phyloP scores from a whole-genome alignment of 1,140 invertebrate species.

The Pararge aegeria region DNA sequence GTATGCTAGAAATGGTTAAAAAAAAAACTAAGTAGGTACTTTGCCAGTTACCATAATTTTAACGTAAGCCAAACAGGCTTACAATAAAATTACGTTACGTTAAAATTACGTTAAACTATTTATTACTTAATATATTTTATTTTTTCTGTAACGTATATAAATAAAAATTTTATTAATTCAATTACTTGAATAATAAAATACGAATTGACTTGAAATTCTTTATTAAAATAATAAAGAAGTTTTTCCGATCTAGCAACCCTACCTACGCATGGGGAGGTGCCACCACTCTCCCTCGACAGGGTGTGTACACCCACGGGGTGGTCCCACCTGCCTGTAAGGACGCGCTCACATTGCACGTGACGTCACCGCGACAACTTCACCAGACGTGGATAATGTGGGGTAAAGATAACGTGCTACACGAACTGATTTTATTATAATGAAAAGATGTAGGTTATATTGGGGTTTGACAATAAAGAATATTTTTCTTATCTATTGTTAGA shows the following conservation, averaged over 20 bases:
- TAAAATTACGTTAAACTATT: too few relatives aligned
- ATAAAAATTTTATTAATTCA: too few relatives aligned
- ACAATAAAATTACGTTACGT: too few relatives aligned
- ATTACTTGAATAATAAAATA: too few relatives aligned
- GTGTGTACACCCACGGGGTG: conserved; percentile 25
- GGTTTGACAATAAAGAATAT: neutral
- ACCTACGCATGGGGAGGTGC: conserved; percentile 22
- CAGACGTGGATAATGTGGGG: conserved; percentile 15
- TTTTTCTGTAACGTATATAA: too few relatives aligned
- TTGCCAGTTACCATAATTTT: too few relatives aligned
- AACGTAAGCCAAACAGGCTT: too few relatives aligned
- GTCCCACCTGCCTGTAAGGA: conserved; percentile 13
- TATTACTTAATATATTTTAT: too few relatives aligned
- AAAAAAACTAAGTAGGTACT: too few relatives aligned
- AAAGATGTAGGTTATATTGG: neutral
- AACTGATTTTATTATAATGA: conserved; percentile 7
- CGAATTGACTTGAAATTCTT: too few relatives aligned
- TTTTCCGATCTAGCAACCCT: neutral
- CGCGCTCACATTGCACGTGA: conserved; percentile 16
- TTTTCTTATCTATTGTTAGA: neutral
- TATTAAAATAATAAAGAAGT: too few relatives aligned
- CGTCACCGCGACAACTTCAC: conserved; percentile 7
- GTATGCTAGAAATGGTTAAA: too few relatives aligned
- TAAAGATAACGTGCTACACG: neutral
- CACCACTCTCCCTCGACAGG: conserved; percentile 7